A percentile compares a stretch with the other conserved stretches of the same genome.
Evolutionary conservation across 2,113 vertebrate species (phyloP).

Genomic region (Ariopsis seemanni): DNA sequence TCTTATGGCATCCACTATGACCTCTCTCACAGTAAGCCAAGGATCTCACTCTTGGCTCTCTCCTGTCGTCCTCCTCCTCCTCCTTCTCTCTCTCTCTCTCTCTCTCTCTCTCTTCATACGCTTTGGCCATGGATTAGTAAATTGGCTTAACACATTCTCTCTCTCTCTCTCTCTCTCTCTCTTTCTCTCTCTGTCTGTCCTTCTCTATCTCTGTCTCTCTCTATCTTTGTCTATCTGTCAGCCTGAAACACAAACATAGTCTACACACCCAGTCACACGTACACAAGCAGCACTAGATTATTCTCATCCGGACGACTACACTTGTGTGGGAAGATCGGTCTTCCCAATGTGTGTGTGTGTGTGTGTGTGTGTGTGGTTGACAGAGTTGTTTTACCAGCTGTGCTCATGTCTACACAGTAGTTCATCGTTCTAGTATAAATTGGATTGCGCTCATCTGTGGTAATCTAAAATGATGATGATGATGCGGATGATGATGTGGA

Average conservation of each 20-base stretch:
- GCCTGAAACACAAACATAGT: slow-evolving; percentile 23
- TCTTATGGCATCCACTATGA: slow-evolving; percentile 12
- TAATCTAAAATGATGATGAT: slow-evolving; percentile 61
- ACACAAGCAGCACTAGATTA: slow-evolving; percentile 16
- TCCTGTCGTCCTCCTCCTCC: slow-evolving; percentile 51
- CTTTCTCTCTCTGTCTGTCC: slow-evolving; percentile 37
- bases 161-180: neutral
- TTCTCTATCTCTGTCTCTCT: slow-evolving; percentile 26
- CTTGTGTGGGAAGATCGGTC: slow-evolving; percentile 26
- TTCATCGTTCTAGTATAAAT: slow-evolving; percentile 67
- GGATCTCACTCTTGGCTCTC: slow-evolving; percentile 17
- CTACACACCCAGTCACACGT: slow-evolving; percentile 8
- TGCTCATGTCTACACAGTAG: slow-evolving; percentile 61
- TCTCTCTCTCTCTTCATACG: slow-evolving; percentile 49
- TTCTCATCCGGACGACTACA: slow-evolving; percentile 32
- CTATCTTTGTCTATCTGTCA: slow-evolving; percentile 39
- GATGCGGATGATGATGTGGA: slow-evolving; percentile 30
- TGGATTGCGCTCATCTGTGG: slow-evolving; percentile 69
- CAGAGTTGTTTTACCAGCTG: slow-evolving; percentile 34
- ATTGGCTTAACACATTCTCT: slow-evolving; percentile 61
- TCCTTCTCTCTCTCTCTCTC: slow-evolving; percentile 12
- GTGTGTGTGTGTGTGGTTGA: slow-evolving; percentile 16
- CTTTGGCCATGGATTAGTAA: slow-evolving; percentile 70
- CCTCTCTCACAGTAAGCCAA: slow-evolving; percentile 56
- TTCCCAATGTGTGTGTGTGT: slow-evolving; percentile 5